phyloP scores from a whole-genome alignment of 2,888 invertebrate genomes.

The Idaea dimidiata region DNA sequence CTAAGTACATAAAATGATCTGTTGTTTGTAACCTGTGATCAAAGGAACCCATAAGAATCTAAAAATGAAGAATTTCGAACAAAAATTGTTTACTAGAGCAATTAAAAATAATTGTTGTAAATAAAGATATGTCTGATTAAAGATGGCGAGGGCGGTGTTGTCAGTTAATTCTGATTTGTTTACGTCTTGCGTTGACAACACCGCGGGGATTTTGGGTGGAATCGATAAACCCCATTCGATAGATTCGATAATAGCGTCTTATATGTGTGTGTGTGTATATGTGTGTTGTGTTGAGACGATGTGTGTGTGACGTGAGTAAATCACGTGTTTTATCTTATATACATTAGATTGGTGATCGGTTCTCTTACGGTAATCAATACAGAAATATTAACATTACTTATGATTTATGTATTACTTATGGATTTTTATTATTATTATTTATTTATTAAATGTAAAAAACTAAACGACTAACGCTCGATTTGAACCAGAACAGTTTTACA shows the following conservation, averaged over 20 bases:
- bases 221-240: constrained; percentile 61
- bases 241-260: constrained; percentile 42
- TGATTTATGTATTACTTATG: too few species aligned
- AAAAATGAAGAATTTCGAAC: too few species aligned
- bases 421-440: too few species aligned
- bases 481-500: too few species aligned
- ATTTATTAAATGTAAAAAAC: too few species aligned
- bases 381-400: too few species aligned
- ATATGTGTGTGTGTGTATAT: constrained; percentile 31
- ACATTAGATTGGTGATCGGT: neutral
- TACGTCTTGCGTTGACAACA: constrained; percentile 18
- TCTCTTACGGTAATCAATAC: neutral
- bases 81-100: constrained; percentile 29
- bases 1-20: too few species aligned
- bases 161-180: constrained; percentile 12
- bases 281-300: constrained; percentile 10
- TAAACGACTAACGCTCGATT: too few species aligned
- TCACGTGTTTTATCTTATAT: too few species aligned
- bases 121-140: constrained; percentile 34
- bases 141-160: constrained; percentile 22
- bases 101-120: constrained; percentile 58
- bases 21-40: too few species aligned
- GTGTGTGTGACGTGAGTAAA: too few species aligned
- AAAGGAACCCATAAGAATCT: too few species aligned
- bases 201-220: constrained; percentile 31